Evolutionary conservation across 1,140 invertebrate species (phyloP), one percentile per base, ranked within the genome.

Genomic region (Venustaconcha ellipsiformis): DNA sequence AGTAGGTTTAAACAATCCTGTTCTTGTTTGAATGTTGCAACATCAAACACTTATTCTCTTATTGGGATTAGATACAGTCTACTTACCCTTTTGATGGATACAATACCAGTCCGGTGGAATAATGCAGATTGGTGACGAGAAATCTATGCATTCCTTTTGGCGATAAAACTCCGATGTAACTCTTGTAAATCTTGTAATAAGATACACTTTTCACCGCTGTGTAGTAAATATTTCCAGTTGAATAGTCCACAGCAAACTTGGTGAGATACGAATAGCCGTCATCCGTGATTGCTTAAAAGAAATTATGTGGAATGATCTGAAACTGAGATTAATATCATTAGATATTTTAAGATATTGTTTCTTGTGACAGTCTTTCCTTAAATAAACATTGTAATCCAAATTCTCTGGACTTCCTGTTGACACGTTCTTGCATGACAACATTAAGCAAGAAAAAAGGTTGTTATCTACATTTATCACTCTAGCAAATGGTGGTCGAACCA

Each of bases 181-280:
- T 72, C 20, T 72, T 30, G 48, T 67, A 60, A 0, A 67, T n/a
- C 0, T 14, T 14, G 5, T 26, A 26, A 3, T 26, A 26, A n/a
- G 62, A 30, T 56, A 64, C 23, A n/a, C 68, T 60, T 4, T 37
- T 58, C 2, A 71, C 56, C 0, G 8, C 69, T 0, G 70, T 72
- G 65, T 72, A 77, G 57, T 67, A 77, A 2, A 77, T 58, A 57
- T 77, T 77, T 20, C 75, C 75, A 11, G 75, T 77, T 23, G 63
- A 72, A 1, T 63, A 65, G 26, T 77, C 75, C 5, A 77, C 26
- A 12, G 70, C 69, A 15, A 77, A 13, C 57, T 57, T 26, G 37
- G 72, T 66, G n/a, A 70, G 69, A 62, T 68, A 60, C 6, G 37
- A 64, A 14, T 18, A 26, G 18, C 59, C 30, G 11, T 17, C 13